phyloP scores from a whole-genome alignment of 2,797 vertebrate genomes.

The Gephyroberyx darwinii region DNA sequence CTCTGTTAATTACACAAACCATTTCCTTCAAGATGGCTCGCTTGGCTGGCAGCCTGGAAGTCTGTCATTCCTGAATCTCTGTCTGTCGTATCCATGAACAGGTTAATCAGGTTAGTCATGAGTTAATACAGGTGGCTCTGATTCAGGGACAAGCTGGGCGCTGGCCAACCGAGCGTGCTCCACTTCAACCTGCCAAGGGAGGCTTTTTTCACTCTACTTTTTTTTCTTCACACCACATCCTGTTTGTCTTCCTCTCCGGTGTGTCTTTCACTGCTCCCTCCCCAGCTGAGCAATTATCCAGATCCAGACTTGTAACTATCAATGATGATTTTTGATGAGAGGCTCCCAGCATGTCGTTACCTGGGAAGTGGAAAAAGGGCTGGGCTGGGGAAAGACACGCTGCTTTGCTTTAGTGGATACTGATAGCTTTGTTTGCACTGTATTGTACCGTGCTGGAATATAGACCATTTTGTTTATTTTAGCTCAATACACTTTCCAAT shows the following conservation, averaged over 20 bases:
- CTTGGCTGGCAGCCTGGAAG: slow-evolving; percentile 60
- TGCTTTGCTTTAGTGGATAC: slow-evolving; percentile 23
- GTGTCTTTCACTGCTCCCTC: slow-evolving; percentile 66
- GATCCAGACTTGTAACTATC: slow-evolving; percentile 68
- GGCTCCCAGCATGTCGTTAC: slow-evolving; percentile 46
- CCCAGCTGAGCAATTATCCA: slow-evolving; percentile 73
- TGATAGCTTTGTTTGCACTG: slow-evolving; percentile 38
- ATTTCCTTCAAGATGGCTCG: slow-evolving; percentile 67
- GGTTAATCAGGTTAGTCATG: slow-evolving; percentile 72
- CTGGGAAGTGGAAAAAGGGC: slow-evolving; percentile 21
- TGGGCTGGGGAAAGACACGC: slow-evolving; percentile 17
- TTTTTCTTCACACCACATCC: slow-evolving; percentile 66
- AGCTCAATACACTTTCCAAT: slow-evolving; percentile 37
- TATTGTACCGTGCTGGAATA: slow-evolving; percentile 6
- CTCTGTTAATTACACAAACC: slow-evolving; percentile 73
- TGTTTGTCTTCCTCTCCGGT: slow-evolving; percentile 68
- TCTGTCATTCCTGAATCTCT: slow-evolving; percentile 44
- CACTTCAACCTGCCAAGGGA: slow-evolving; percentile 54
- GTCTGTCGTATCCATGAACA: slow-evolving; percentile 53
- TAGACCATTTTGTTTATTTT: slow-evolving; percentile 35
- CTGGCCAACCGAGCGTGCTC: slow-evolving; percentile 43
- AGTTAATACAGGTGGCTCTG: slow-evolving; percentile 69
- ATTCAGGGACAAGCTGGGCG: slow-evolving; percentile 47
- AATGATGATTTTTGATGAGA: slow-evolving; percentile 65
- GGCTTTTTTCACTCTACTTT: slow-evolving; percentile 14